phyloP scores from a whole-genome alignment of 2,113 vertebrate species.

The Corythornis vintsioides region DNA sequence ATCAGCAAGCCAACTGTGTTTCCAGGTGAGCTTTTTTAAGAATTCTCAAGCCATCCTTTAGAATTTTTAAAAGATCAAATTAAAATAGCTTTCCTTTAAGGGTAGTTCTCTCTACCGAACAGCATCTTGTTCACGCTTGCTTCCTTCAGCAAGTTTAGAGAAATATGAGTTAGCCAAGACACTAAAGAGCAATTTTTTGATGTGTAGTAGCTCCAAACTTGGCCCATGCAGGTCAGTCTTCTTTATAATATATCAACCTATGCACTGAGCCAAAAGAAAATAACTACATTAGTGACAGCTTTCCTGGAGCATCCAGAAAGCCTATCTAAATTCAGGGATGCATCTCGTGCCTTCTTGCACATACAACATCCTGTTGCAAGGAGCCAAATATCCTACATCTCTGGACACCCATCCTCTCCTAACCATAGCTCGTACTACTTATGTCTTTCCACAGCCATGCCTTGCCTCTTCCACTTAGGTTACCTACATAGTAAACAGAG shows the following conservation, averaged over 20 bases:
- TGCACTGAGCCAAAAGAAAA: not conserved
- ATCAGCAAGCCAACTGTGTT: not conserved
- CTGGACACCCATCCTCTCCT: not conserved
- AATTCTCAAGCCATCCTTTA: not conserved
- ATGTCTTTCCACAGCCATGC: not conserved
- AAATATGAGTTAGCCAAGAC: not conserved
- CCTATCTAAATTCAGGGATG: not conserved
- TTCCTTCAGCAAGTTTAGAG: not conserved
- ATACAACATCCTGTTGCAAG: not conserved
- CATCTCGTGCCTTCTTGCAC: not conserved
- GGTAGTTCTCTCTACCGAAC: not conserved
- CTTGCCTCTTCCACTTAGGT: not conserved
- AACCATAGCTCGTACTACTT: not conserved
- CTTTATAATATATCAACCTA: not conserved
- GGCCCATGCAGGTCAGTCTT: not conserved
- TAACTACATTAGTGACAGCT: not conserved
- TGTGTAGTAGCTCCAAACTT: not conserved
- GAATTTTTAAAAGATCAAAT: not conserved
- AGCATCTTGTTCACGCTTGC: not conserved
- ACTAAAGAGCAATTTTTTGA: not conserved
- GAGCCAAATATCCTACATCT: not conserved
- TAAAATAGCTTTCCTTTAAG: not conserved
- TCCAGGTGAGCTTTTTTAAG: not conserved
- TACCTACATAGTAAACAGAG: not conserved
- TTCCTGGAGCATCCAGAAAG: not conserved